Evolutionary conservation across 1,140 invertebrate species (phyloP).

Genomic region (Pectinophora gossypiella): DNA sequence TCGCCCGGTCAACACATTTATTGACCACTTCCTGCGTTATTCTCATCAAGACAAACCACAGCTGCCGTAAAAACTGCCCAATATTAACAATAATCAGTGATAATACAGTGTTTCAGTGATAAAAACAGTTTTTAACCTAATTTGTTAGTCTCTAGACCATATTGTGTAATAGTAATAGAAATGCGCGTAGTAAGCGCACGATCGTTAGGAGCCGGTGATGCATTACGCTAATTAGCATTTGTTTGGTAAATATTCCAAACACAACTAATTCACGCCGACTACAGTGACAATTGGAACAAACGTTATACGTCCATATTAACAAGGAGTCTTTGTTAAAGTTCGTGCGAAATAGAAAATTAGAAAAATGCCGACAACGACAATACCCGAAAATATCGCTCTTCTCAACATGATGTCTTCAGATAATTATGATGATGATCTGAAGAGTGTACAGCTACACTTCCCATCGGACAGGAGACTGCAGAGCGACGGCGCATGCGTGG

Average conservation of each 20-base stretch:
- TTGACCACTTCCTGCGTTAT: constrained; percentile 60
- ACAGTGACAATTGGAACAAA: not conserved
- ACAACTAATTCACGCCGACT: not conserved
- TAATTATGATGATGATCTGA: constrained; percentile 93
- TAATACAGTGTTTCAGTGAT: constrained; percentile 29
- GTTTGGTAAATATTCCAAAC: not conserved
- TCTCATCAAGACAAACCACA: constrained; percentile 28
- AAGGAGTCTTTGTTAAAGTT: not conserved
- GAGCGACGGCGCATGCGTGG: constrained; percentile 84
- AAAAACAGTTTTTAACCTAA: constrained; percentile 4
- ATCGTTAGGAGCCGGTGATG: constrained; percentile 25
- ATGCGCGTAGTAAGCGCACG: constrained; percentile 19
- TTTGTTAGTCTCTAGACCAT: constrained; percentile 4
- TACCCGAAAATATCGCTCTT: constrained; percentile 64
- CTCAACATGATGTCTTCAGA: constrained; percentile 87
- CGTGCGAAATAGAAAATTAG: not conserved
- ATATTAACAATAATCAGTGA: constrained; percentile 31
- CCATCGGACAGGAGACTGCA: constrained; percentile 81
- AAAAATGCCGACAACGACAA: constrained; percentile 53
- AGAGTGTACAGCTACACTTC: constrained; percentile 93
- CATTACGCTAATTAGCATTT: constrained; percentile 36
- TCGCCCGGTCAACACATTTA: constrained; percentile 43
- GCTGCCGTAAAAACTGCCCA: constrained; percentile 23
- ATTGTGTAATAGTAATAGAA: constrained; percentile 21
- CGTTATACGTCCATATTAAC: not conserved